phyloP scores from a whole-genome alignment of 2,113 vertebrate species.

The Pristiophorus japonicus region DNA sequence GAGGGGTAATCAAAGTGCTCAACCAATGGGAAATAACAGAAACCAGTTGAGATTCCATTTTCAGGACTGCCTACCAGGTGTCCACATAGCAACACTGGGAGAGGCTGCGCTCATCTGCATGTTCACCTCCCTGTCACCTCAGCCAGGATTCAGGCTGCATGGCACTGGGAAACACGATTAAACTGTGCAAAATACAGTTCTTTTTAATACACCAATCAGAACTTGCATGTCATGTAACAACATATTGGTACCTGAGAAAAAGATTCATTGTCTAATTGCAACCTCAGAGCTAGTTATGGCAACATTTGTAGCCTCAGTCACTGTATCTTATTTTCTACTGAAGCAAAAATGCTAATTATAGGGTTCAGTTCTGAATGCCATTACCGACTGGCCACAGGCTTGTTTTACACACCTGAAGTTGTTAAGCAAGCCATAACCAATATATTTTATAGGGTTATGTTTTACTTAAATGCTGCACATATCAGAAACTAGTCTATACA shows the following conservation, averaged over 20 bases:
- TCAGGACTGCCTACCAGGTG: neutral
- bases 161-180: neutral
- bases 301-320: neutral
- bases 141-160: neutral
- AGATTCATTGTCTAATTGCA: neutral
- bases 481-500: slow-evolving; percentile 24
- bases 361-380: neutral
- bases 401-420: slow-evolving; percentile 15
- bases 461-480: slow-evolving; percentile 26
- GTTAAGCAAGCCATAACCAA: slow-evolving; percentile 14
- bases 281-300: neutral
- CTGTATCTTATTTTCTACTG: neutral
- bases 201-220: neutral
- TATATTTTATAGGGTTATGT: slow-evolving; percentile 15
- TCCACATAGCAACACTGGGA: neutral
- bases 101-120: neutral
- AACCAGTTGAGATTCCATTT: neutral
- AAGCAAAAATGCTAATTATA: neutral
- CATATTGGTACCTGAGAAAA: neutral
- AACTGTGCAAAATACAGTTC: neutral
- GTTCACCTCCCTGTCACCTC: neutral
- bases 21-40: neutral
- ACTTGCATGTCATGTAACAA: neutral
- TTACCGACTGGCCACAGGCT: neutral
- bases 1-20: neutral